Conservation (phyloP, 2,797 vertebrate genomes). For the Mionectes olivaceus region DNA sequence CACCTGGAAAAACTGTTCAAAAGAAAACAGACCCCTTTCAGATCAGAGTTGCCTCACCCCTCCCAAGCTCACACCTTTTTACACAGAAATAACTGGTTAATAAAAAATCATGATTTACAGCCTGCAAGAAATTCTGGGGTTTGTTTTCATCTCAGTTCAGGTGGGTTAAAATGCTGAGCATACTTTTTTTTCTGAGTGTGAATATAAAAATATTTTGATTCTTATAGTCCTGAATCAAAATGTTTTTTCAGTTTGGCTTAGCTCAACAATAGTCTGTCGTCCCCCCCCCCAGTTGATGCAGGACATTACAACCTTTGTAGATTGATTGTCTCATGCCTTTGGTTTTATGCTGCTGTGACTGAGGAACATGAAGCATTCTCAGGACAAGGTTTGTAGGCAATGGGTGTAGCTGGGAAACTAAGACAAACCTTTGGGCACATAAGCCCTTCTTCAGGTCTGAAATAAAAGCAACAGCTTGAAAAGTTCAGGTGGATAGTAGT, state of each 20-base stretch:
- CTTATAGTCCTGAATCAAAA: background rate
- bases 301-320: background rate
- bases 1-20: conserved; percentile 59
- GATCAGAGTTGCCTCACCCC: background rate
- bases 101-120: background rate
- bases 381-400: background rate
- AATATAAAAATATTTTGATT: conserved; percentile 12
- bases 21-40: conserved; percentile 34
- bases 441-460: background rate
- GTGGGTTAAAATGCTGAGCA: background rate
- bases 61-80: background rate
- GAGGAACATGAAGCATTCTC: background rate
- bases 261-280: background rate
- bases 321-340: background rate
- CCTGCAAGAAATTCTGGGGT: background rate
- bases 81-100: background rate
- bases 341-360: background rate
- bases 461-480: background rate
- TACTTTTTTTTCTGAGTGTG: background rate
- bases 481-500: background rate
- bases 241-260: background rate
- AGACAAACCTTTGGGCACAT: background rate
- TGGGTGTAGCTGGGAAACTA: background rate
- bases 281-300: accelerated
- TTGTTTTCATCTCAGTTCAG: conserved; percentile 14